Evolutionary conservation across 2,797 vertebrate species (phyloP).

Genomic region (Tokudaia tokunoshimensis): DNA sequence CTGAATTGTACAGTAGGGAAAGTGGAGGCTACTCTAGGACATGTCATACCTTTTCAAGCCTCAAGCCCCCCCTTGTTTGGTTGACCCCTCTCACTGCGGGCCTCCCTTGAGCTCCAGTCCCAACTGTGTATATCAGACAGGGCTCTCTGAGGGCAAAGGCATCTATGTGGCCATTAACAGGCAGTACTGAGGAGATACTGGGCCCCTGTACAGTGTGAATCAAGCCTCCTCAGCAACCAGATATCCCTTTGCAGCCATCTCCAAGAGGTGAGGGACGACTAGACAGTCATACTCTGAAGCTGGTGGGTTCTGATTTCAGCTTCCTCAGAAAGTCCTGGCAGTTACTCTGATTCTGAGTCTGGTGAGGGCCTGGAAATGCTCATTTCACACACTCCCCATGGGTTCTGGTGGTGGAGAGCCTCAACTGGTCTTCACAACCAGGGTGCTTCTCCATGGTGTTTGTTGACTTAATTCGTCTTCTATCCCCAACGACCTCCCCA

Average conservation of each 20-base stretch:
- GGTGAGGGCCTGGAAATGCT: not conserved
- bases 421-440: not conserved
- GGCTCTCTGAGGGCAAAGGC: not conserved
- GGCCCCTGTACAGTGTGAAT: not conserved
- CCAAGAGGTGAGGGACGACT: not conserved
- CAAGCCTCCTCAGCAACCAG: not conserved
- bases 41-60: not conserved
- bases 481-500: not conserved
- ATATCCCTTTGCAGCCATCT: not conserved
- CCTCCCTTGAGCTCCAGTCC: not conserved
- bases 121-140: not conserved
- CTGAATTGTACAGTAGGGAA: not conserved
- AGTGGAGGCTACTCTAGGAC: not conserved
- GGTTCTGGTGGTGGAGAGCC: not conserved
- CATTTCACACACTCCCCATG: not conserved
- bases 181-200: not conserved
- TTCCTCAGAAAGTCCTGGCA: not conserved
- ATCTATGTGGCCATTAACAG: not conserved
- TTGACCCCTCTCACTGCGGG: not conserved
- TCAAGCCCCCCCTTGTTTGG: not conserved
- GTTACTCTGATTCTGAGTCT: not conserved
- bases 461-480: not conserved
- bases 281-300: not conserved
- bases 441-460: not conserved
- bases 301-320: not conserved